Evolutionary conservation across 30 jellyfish, hydroid and myxozoan genomes (phyloP).

Genomic region (Mastigias papua): DNA sequence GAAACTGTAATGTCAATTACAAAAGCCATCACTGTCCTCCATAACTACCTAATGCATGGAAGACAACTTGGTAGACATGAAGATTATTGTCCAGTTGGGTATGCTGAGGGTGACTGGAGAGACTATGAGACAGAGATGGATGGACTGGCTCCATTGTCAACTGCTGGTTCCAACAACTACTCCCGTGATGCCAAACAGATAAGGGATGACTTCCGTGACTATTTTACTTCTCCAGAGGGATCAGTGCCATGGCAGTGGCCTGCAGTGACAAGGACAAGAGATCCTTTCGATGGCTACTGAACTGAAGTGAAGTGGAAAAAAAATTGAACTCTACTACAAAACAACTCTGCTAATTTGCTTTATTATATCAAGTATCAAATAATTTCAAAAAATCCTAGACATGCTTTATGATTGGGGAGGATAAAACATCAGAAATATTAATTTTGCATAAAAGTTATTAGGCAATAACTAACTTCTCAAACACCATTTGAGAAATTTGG

Average conservation of each 20-base stretch:
- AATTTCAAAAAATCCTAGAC: neutral
- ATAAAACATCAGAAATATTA: neutral
- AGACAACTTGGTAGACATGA: neutral
- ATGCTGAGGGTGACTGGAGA: slow-evolving; percentile 11
- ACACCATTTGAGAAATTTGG: neutral
- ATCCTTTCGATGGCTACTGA: neutral
- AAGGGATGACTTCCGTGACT: slow-evolving; percentile 77
- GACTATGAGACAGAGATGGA: neutral
- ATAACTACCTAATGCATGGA: slow-evolving; percentile 24
- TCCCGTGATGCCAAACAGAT: slow-evolving; percentile 77
- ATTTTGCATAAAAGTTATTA: neutral
- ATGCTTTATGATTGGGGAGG: neutral
- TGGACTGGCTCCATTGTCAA: neutral
- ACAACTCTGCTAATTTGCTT: neutral
- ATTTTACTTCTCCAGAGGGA: slow-evolving; percentile 66
- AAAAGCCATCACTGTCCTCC: slow-evolving; percentile 69
- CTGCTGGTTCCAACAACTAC: slow-evolving; percentile 66
- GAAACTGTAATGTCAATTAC: slow-evolving; percentile 55
- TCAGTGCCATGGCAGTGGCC: slow-evolving; percentile 75
- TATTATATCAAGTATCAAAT: neutral
- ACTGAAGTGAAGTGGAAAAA: neutral
- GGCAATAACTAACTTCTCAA: neutral
- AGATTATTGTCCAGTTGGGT: slow-evolving; percentile 5
- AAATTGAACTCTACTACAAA: neutral
- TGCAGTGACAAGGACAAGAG: neutral